Percentiles rank a stretch among this genome's conserved stretches.
phyloP scores from a whole-genome alignment of 2,888 invertebrate species.

The Eupithecia abbreviata region DNA sequence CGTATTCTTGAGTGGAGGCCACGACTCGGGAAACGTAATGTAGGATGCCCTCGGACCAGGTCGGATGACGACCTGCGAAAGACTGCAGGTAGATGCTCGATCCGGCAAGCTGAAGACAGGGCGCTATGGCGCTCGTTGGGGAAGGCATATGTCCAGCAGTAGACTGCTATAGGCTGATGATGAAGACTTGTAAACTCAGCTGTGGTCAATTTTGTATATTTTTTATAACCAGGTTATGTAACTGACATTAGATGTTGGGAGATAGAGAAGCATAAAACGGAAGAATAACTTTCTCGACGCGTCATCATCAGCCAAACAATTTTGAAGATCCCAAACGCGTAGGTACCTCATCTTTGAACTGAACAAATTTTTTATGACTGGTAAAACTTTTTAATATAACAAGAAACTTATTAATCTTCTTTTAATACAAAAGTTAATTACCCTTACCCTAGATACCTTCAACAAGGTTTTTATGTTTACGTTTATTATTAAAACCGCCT shows the following conservation, averaged over 20 bases:
- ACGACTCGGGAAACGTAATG: too few species aligned
- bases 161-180: too few species aligned
- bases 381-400: background rate
- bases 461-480: slow-evolving; percentile 55
- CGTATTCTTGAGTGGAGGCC: background rate
- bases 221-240: background rate
- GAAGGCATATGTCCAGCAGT: too few species aligned
- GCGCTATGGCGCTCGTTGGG: too few species aligned
- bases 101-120: too few species aligned
- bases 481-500: slow-evolving; percentile 60
- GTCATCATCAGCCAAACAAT: background rate
- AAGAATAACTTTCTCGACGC: background rate
- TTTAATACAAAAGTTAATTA: background rate
- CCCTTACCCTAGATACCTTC: slow-evolving; percentile 34
- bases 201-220: background rate
- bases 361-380: background rate
- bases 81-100: too few species aligned
- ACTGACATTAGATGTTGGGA: background rate
- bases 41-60: too few species aligned
- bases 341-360: background rate
- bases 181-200: background rate
- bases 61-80: too few species aligned
- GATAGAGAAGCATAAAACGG: background rate
- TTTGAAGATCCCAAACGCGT: background rate
- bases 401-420: background rate